Percentiles rank a stretch among this genome's conserved stretches.
phyloP scores from a whole-genome alignment of 2,888 invertebrate species.

The Himalopsyche tibetana region DNA sequence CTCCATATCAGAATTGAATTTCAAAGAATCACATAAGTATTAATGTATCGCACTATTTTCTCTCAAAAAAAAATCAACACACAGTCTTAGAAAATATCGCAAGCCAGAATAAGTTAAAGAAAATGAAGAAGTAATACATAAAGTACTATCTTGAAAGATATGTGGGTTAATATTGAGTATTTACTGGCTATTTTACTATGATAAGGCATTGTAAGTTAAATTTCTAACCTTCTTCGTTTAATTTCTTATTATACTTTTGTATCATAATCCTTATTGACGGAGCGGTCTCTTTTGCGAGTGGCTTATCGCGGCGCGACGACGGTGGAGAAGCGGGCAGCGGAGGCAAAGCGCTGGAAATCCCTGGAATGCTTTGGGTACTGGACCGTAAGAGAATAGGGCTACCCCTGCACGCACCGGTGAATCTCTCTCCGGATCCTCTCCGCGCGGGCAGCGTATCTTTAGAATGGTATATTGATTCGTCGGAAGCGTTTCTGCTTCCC shows the following conservation, averaged over 20 bases:
- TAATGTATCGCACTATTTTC: no score
- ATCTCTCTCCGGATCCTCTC: conserved; percentile 64
- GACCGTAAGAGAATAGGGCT: conserved; percentile 64
- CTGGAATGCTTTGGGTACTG: conserved; percentile 59
- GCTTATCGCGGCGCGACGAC: conserved; percentile 75
- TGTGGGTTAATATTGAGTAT: background rate
- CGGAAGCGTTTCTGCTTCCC: conserved; percentile 61
- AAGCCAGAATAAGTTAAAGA: no score
- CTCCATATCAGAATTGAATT: no score
- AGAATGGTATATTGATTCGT: conserved; percentile 62
- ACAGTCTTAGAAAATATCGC: no score
- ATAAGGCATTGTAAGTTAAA: background rate
- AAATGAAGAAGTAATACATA: background rate
- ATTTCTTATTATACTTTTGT: conserved; percentile 81
- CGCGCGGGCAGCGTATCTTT: conserved; percentile 58
- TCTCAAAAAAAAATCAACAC: no score
- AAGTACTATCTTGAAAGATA: background rate
- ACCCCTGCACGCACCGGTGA: conserved; percentile 57
- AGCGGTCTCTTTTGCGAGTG: conserved; percentile 79
- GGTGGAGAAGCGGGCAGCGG: conserved; percentile 80
- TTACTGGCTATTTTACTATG: background rate
- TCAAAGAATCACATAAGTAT: no score
- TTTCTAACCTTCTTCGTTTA: conserved; percentile 77
- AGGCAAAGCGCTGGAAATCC: conserved; percentile 69
- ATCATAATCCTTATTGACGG: conserved; percentile 85